A percentile compares a stretch with the other conserved stretches of the same genome.
Evolutionary conservation across 2,888 invertebrate species (phyloP).

Genomic region (Drosophila antonietae): DNA sequence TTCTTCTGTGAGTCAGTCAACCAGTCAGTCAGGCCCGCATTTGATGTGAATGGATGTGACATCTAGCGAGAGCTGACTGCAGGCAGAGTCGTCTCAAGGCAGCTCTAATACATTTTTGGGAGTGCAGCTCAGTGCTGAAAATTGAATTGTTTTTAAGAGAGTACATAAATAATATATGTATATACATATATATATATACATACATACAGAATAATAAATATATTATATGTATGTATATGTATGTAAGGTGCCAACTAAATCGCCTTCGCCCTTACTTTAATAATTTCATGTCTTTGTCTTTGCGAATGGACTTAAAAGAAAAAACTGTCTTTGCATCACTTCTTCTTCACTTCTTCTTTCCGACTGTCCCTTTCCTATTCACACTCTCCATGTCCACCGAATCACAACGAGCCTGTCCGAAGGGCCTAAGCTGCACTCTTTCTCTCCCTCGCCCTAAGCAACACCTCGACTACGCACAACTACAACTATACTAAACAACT

Average conservation of each 20-base stretch:
- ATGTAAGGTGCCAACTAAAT: no score
- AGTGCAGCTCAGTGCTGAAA: not conserved
- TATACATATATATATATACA: not conserved
- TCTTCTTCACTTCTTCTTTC: not conserved
- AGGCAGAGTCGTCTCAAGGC: not conserved
- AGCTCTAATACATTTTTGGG: not conserved
- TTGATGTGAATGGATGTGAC: constrained; percentile 57
- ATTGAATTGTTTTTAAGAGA: not conserved
- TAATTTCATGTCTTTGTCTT: not conserved
- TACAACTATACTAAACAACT: no score
- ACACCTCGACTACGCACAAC: not conserved
- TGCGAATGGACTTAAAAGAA: no score
- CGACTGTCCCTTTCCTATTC: not conserved
- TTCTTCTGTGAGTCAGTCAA: constrained; percentile 12
- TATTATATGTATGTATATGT: not conserved
- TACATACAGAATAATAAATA: no score
- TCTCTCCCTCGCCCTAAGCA: not conserved
- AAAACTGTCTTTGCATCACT: no score
- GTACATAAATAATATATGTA: not conserved
- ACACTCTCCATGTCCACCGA: not conserved
- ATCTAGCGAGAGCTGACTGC: constrained; percentile 45
- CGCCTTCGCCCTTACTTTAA: not conserved
- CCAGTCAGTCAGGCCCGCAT: constrained; percentile 30
- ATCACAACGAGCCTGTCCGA: not conserved
- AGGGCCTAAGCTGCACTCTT: not conserved